Base-by-base conservation (phyloP, 2,888 invertebrate species). In the Frankliniella intonsa region DNA sequence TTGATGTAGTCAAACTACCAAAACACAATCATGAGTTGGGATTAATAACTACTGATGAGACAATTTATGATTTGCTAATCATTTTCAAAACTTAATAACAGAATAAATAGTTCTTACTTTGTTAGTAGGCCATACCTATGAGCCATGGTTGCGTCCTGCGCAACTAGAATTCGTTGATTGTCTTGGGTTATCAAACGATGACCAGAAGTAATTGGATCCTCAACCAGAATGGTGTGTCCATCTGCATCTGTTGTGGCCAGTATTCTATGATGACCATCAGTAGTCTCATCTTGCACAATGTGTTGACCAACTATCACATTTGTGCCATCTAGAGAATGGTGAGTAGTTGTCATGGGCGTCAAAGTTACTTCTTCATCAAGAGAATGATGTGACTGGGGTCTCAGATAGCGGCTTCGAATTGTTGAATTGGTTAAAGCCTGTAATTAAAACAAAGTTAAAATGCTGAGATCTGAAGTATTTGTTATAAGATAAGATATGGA, bases 341-440 rank as follows among this genome's bases (percentile, higher is more conserved):
- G 69, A 25, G 69, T n/a, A 62, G 8, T 25, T 25, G 69, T 25
- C 69, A 76, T 76, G 10, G 69, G 69, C 12, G 69, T 76, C 25
- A 76, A 25, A 8, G 69, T 76, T 25, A 76, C 69, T 76, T 76
- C 69, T 12, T 76, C 69, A 76, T 76, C 69, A 76, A 76, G 69
- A 3, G 69, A 22, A 76, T 76, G 69, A 76, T 76, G 69, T 8
- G 69, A 25, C 25, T 76, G 69, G 12, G 22, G n/a, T 25, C 69
- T 76, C 25, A 76, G 25, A 22, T 76, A 76, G 12, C 69, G 69
- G 69, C 69, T 22, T 25, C 69, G 69, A 12, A 76, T 76, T 7
- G 69, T 76, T 25, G 69, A 76, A 12, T 76, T 76, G 25, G 69
- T 22, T 22, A 76, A 25, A 12, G 25, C 69, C 69, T 76, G 69